Evolutionary conservation across 2,888 invertebrate genomes (phyloP).

Genomic region (Agriotes lineatus): DNA sequence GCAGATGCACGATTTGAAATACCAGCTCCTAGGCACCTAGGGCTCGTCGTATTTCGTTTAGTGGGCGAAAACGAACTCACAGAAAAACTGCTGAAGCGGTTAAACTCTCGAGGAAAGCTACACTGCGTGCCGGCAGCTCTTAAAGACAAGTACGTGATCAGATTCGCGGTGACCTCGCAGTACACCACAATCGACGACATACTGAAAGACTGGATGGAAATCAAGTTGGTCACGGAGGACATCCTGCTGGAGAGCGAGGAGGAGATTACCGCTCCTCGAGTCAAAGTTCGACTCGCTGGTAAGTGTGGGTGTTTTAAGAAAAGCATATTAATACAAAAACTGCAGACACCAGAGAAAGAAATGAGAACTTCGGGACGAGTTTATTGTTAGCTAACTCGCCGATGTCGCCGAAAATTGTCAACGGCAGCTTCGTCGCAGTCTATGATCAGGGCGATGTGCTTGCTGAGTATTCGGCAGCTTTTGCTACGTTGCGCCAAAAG

Average conservation of each 20-base stretch:
- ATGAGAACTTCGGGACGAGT: slow-evolving; percentile 93
- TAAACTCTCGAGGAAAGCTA: slow-evolving; percentile 89
- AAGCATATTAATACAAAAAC: neutral
- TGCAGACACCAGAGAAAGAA: slow-evolving; percentile 84
- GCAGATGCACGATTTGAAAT: slow-evolving; percentile 92
- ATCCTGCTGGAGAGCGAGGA: slow-evolving; percentile 75
- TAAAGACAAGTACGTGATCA: slow-evolving; percentile 89
- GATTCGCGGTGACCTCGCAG: slow-evolving; percentile 94
- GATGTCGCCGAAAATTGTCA: slow-evolving; percentile 96
- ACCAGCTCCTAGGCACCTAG: slow-evolving; percentile 86
- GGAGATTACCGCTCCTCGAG: slow-evolving; percentile 65
- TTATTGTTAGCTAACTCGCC: slow-evolving; percentile 94
- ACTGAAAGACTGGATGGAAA: slow-evolving; percentile 89
- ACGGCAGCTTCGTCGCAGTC: slow-evolving; percentile 93
- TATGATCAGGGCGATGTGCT: slow-evolving; percentile 84
- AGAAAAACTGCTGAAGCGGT: slow-evolving; percentile 85
- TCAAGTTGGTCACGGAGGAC: slow-evolving; percentile 78
- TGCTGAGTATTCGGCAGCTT: slow-evolving; percentile 79
- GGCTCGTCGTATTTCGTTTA: slow-evolving; percentile 92
- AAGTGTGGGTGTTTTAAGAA: slow-evolving; percentile 39
- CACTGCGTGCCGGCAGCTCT: slow-evolving; percentile 96
- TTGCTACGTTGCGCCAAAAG: slow-evolving; percentile 77
- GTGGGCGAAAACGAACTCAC: slow-evolving; percentile 89
- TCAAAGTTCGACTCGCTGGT: slow-evolving; percentile 84
- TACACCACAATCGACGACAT: slow-evolving; percentile 85